A percentile compares a stretch with the other conserved stretches of the same genome.
Evolutionary conservation across 2,113 vertebrate species (phyloP).

Genomic region (Hyla sarda): DNA sequence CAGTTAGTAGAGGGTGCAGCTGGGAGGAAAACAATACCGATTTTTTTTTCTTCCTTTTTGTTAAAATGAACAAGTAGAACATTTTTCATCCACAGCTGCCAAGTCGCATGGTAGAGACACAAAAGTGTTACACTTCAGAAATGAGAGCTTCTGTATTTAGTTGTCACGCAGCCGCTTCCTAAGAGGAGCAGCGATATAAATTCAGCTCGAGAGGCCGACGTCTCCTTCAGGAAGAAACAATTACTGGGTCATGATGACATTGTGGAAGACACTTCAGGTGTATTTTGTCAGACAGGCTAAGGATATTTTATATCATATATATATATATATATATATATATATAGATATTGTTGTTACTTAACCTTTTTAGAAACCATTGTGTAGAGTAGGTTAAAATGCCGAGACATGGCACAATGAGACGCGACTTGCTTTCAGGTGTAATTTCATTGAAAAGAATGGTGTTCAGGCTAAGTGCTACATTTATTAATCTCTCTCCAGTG

Average conservation of each 20-base stretch:
- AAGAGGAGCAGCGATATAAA: neutral
- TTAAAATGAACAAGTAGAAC: slow-evolving; percentile 25
- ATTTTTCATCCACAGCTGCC: neutral
- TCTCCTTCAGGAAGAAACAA: neutral
- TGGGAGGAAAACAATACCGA: slow-evolving; percentile 22
- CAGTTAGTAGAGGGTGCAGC: slow-evolving; percentile 21
- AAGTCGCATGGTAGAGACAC: neutral
- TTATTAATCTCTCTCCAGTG: too few relatives aligned
- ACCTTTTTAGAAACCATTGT: too few relatives aligned
- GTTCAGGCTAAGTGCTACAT: too few relatives aligned
- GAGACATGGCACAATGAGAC: too few relatives aligned
- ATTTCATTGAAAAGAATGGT: too few relatives aligned
- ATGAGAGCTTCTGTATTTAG: neutral
- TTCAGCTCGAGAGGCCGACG: neutral
- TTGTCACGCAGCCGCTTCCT: neutral
- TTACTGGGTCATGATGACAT: neutral
- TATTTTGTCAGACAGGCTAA: neutral
- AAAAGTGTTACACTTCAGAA: neutral
- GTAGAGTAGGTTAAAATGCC: too few relatives aligned
- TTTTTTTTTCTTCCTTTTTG: neutral
- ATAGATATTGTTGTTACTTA: too few relatives aligned
- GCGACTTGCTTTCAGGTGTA: too few relatives aligned
- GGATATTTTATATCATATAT: too few relatives aligned
- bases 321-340: too few relatives aligned
- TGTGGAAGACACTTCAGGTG: neutral